Conservation (phyloP, 1,140 invertebrate species). For the Drosophila burlai region DNA sequence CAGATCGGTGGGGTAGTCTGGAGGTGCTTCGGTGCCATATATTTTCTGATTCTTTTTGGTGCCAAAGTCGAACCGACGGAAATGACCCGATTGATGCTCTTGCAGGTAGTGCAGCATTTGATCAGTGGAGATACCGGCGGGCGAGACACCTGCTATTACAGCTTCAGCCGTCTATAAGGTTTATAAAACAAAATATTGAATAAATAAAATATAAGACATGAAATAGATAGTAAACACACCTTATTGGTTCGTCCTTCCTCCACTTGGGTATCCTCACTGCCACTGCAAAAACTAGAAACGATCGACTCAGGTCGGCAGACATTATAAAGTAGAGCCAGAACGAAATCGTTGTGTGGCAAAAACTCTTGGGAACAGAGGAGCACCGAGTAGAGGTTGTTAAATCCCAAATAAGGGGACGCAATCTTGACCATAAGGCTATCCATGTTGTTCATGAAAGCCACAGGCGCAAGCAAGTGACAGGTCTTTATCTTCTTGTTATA, state of each 20-base stretch:
- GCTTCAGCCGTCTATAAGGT: constrained; percentile 86
- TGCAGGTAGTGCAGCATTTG: constrained; percentile 90
- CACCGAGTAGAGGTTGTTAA: constrained; percentile 76
- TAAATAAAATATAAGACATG: constrained; percentile 77
- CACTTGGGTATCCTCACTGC: background rate
- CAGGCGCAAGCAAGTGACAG: constrained; percentile 88
- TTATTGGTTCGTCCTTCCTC: constrained; percentile 21
- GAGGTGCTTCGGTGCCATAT: constrained; percentile 85
- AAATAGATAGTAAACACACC: background rate
- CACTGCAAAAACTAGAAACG: constrained; percentile 53
- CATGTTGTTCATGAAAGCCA: constrained; percentile 69
- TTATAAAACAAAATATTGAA: background rate
- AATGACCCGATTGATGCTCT: constrained; percentile 85
- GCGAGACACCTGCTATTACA: constrained; percentile 88
- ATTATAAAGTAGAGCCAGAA: constrained; percentile 65
- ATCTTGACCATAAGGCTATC: constrained; percentile 29
- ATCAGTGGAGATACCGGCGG: constrained; percentile 90
- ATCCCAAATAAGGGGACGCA: constrained; percentile 32
- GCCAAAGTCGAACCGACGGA: constrained; percentile 84
- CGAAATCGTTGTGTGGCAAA: constrained; percentile 55
- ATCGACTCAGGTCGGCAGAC: constrained; percentile 85
- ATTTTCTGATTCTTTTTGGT: constrained; percentile 76
- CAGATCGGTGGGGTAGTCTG: constrained; percentile 85
- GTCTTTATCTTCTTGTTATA: constrained; percentile 88
- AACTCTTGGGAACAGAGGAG: constrained; percentile 42